Percentiles rank a stretch among this genome's conserved stretches.
These are phyloP conservation scores for Haliclona indistincta DNA, from an alignment of 37 sponge, comb jelly and placozoan species.

Conservation along the genomic window DNA sequence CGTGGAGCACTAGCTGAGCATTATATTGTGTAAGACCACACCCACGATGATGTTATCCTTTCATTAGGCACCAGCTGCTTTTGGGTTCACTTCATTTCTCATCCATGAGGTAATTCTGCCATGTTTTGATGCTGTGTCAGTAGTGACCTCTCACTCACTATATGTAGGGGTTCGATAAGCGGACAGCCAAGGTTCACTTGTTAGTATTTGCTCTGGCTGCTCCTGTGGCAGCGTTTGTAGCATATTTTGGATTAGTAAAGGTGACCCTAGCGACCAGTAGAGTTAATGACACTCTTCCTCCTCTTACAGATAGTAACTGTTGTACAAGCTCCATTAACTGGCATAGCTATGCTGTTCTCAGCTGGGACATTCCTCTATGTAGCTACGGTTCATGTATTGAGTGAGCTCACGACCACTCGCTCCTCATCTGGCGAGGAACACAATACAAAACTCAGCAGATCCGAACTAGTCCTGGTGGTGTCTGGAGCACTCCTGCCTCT, in stretches of 20 bases:
- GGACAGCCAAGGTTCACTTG: conserved; percentile 74
- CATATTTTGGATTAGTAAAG: conserved; percentile 77
- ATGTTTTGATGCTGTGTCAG: not conserved
- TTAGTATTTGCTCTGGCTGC: conserved; percentile 90
- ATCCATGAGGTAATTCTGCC: conserved; percentile 85
- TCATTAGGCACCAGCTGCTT: conserved; percentile 94
- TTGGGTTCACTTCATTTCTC: conserved; percentile 93
- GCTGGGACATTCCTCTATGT: conserved; percentile 99
- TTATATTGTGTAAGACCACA: not conserved
- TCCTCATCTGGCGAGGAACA: not conserved
- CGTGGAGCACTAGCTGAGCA: no score
- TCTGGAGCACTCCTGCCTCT: conserved; percentile 67
- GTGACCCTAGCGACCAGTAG: no score
- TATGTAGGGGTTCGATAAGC: conserved; percentile 81
- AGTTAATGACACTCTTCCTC: no score
- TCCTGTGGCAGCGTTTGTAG: conserved; percentile 78
- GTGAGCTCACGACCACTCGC: conserved; percentile 64
- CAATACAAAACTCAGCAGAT: conserved; percentile 41
- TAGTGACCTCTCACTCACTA: not conserved
- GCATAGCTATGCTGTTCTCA: conserved; percentile 94
- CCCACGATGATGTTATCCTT: not conserved
- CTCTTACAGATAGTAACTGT: conserved; percentile 43
- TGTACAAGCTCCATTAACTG: conserved; percentile 73
- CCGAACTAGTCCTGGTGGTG: conserved; percentile 53
- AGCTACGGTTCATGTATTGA: conserved; percentile 97